A percentile compares a stretch with the other conserved stretches of the same genome.
Evolutionary conservation across 2,797 vertebrate genomes (phyloP).

Genomic region (Macropodus opercularis): DNA sequence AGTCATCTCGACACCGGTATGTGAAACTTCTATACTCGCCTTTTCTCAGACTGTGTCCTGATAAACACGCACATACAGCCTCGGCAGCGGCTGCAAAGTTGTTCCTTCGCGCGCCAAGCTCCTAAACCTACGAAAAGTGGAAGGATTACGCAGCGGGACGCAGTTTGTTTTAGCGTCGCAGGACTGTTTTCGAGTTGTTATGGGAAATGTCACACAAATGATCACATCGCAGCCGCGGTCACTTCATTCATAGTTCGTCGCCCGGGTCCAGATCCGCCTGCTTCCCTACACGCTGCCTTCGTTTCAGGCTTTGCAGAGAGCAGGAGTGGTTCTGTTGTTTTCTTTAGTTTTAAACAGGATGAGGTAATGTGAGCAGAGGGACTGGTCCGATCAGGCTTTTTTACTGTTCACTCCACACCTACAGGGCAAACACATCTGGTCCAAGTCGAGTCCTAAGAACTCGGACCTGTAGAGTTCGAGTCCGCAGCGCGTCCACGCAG

Average conservation of each 20-base stretch:
- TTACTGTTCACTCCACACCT: slow-evolving; percentile 5
- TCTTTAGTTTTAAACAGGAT: neutral
- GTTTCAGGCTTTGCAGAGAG: slow-evolving; percentile 11
- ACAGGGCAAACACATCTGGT: slow-evolving; percentile 15
- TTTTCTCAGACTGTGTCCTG: neutral
- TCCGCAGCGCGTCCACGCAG: too few species aligned
- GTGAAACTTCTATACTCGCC: slow-evolving; percentile 48
- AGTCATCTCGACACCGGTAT: slow-evolving; percentile 80
- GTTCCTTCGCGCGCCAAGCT: slow-evolving; percentile 23
- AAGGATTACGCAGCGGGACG: neutral
- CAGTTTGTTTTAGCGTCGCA: too few species aligned
- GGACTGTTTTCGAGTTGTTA: neutral
- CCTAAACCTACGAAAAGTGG: fast-evolving
- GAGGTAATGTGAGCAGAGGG: neutral
- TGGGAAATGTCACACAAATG: neutral
- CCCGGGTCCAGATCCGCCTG: neutral
- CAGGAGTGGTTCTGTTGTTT: neutral
- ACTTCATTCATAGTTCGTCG: slow-evolving; percentile 45
- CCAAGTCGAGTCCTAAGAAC: slow-evolving; percentile 1
- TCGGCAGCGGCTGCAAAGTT: slow-evolving; percentile 39
- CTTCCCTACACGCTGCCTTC: slow-evolving; percentile 6
- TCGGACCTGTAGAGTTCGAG: neutral
- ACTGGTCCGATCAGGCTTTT: slow-evolving; percentile 3
- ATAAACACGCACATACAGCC: neutral
- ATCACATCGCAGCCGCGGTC: neutral